Evolutionary conservation across 1,140 invertebrate genomes (phyloP), one percentile per base, ranked within the genome.

Genomic region (Pseudobourletiella spinata): DNA sequence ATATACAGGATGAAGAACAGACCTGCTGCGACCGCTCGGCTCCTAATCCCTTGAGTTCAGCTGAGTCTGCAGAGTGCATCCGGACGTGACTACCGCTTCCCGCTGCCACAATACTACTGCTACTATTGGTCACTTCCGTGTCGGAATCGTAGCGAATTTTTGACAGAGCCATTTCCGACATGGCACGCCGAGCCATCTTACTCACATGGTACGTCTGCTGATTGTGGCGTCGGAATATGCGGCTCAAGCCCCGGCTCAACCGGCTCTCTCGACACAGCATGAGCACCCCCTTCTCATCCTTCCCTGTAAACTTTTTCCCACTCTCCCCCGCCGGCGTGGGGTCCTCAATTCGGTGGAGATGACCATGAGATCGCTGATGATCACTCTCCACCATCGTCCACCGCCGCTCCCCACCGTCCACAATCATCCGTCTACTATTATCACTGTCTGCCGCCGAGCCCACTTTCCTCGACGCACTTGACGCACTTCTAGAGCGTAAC

Each of bases 131-230:
- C n/a, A n/a, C n/a, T n/a, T n/a, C n/a, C n/a, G n/a, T n/a, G n/a
- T n/a, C n/a, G n/a, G n/a, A n/a, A n/a, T n/a, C n/a, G n/a, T n/a
- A n/a, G n/a, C n/a, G 32, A 48, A 48, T 22, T 48, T 48, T 48
- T 6, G 48, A 11, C 4, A 51, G 25, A 22, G 56, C 51, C 25
- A 29, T 42, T 48, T 62, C 60, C 6, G 60, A 62, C 42, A 57
- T 24, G 18, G 52, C 25, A 2, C 60, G 25, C 6, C 60, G 16
- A 18, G 42, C 54, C 30, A 57, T 62, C 3, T 51, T 50, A 52
- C 39, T 56, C n/a, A 62, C 52, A 50, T 62, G 52, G n/a, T 62
- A 62, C 46, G 60, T 62, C 29, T 62, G 60, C 30, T 62, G 60
- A n/a, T n/a, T n/a, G 51, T 62, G 54, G 8, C 60, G 39, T 55